Base-by-base conservation (phyloP, 2,797 vertebrate genomes). In the Scomberomorus guttatus region DNA sequence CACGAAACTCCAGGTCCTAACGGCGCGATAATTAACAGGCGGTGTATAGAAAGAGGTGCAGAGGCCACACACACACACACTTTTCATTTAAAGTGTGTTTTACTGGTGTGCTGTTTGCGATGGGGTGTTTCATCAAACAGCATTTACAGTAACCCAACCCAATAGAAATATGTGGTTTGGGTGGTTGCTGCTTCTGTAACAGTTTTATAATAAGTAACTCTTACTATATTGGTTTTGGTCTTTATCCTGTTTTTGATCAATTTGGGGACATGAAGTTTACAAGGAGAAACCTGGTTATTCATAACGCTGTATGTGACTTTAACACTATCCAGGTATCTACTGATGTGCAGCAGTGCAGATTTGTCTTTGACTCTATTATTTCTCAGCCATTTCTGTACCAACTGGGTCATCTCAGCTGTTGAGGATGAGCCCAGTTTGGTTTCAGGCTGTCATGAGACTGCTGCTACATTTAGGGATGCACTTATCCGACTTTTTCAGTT, bases 1-100 rank as follows among this genome's bases (percentile, higher is more conserved):
- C 11, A 66, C 42, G 50, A 58, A 42, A 17, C 61, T 29, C 18
- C 54, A 6, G 68, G 32, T 69, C 2, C 44, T 48, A 48, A 17
- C 42, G 15, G 3, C 17, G 17, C 2, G 2, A 73, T 82, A 84
- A 81, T 82, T 83, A 85, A 79, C 81, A 80, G 77, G 75, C 75
- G 73, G 56, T 20, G 37, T 51, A 39, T 25, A 18, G 27, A 51
- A 80, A 74, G 56, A 83, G 77, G 61, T 69, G n/a, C 44, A 56
- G 57, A 60, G 15, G 44, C 18, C 65, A 77, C 66, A 57, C 67
- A 51, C 52, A 44, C 27, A 27, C 25, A 48, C 20, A 20, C 25
- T 17, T 51, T 50, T 50, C 7, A 37, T 60, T 66, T 52, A 46
- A 69, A 48, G 34, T 42, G 52, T 73, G 59, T 61, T 65, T 69